Evolutionary conservation across 2,113 vertebrate species (phyloP).

Genomic region (Ctenodactylus gundi): DNA sequence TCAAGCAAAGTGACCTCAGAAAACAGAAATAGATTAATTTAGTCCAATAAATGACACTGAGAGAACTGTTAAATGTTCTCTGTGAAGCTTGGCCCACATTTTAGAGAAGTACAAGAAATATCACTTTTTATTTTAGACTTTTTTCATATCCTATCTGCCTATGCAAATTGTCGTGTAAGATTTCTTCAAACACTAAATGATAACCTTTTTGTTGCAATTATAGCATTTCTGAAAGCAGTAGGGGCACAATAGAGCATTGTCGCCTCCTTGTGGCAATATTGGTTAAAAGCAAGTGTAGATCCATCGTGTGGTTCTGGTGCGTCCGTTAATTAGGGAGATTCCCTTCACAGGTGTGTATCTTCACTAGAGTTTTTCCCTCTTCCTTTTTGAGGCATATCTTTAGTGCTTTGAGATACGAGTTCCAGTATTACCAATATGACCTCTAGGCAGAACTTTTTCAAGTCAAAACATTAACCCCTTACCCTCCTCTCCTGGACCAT

Average conservation of each 20-base stretch:
- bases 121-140: background rate
- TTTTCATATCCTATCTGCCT: background rate
- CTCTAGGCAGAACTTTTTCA: background rate
- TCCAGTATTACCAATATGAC: background rate
- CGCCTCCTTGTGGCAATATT: background rate
- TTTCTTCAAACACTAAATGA: background rate
- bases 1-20: background rate
- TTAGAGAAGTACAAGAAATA: background rate
- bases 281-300: background rate
- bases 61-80: background rate
- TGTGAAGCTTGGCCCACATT: background rate
- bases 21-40: background rate
- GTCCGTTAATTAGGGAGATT: no score
- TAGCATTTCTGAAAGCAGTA: background rate
- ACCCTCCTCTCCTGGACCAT: background rate
- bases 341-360: background rate
- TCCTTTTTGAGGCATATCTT: background rate
- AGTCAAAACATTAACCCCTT: background rate
- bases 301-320: fast-evolving
- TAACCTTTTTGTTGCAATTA: background rate
- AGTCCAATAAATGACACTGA: background rate
- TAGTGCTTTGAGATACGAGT: background rate
- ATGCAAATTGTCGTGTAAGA: background rate
- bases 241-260: no score
- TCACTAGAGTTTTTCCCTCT: background rate